Conservation (phyloP, 2,797 vertebrate genomes). For the Liparis tanakae region DNA sequence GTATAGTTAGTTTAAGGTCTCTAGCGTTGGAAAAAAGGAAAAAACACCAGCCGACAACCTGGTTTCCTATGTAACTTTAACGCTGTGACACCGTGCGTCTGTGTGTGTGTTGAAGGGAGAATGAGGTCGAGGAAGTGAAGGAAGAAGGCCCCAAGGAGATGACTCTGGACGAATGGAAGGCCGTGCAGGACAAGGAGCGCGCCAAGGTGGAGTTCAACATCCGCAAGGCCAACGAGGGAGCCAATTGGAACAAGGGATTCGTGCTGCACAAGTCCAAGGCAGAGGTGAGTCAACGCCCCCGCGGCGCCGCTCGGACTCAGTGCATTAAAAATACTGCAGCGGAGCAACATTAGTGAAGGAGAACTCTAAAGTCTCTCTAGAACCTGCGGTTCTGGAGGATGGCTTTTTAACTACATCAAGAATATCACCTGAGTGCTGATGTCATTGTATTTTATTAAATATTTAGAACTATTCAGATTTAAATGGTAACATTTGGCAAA, state of each 20-base stretch:
- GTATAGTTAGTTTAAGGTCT: background rate
- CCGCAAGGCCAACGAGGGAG: conserved; percentile 96
- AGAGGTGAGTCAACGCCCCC: conserved; percentile 83
- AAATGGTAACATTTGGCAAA: too few relatives aligned
- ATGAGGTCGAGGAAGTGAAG: conserved; percentile 96
- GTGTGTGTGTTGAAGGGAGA: conserved; percentile 87
- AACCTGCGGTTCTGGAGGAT: too few relatives aligned
- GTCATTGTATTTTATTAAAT: too few relatives aligned
- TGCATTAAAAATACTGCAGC: too few relatives aligned
- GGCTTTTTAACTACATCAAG: too few relatives aligned
- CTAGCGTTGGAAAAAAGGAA: too few relatives aligned
- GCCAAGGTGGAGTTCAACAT: conserved; percentile 99
- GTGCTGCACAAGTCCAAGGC: conserved; percentile 98
- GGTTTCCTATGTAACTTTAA: background rate
- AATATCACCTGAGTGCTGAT: too few relatives aligned
- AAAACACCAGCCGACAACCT: too few relatives aligned
- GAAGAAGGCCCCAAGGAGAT: conserved; percentile 98
- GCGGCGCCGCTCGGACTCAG: background rate
- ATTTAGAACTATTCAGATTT: too few relatives aligned
- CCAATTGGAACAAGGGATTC: conserved; percentile 97
- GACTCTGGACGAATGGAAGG: conserved; percentile 99
- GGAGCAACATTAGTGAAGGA: too few relatives aligned
- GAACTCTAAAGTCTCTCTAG: too few relatives aligned
- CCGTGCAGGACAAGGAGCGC: conserved; percentile 96
- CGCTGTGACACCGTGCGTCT: conserved; percentile 12